Evolutionary conservation across 2,888 invertebrate genomes (phyloP), one percentile per base, ranked within the genome.

Genomic region (Neria commutata): DNA sequence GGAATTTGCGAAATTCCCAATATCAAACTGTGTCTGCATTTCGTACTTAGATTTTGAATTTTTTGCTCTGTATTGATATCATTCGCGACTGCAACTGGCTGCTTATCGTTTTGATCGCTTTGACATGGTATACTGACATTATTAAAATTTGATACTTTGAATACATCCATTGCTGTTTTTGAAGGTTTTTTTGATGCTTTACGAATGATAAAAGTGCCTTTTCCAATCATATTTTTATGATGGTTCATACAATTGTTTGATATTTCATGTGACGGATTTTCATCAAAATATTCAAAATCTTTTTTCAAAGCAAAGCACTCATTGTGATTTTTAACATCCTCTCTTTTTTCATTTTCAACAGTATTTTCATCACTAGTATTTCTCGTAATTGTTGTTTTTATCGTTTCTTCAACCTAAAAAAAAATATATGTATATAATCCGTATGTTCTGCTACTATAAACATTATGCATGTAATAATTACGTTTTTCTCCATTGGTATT

Each of bases 201-300:
- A 46, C 92, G 84, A 61, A 93, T 90, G 37, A 92, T 88, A 75
- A 92, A 93, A n/a, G 92, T 93, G 26, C 92, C 91, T 62, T 86
- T 79, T 24, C 81, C 81, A 53, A 86, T 84, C 71, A 88, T 80
- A 65, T 85, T 86, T 26, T 80, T 73, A 33, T 74, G 71, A 6
- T 73, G 70, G 56, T 63, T 63, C 50, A 63, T 50, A 25, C 64
- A 63, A 19, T 74, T 72, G 63, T 42, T 42, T 19, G 21, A 42
- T 19, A 6, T 42, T 6, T 42, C 42, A 19, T 17, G 4, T 11
- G 17, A 42, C 17, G 42, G 29, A 8, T 29, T 29, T 8, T 29
- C 29, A 29, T 29, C n/a, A n/a, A n/a, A n/a, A n/a, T n/a, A n/a
- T n/a, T n/a, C n/a, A n/a, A n/a, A n/a, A n/a, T n/a, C n/a, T n/a